Evolutionary conservation across 1,140 invertebrate genomes (phyloP).

Genomic region (Prorops nasuta): DNA sequence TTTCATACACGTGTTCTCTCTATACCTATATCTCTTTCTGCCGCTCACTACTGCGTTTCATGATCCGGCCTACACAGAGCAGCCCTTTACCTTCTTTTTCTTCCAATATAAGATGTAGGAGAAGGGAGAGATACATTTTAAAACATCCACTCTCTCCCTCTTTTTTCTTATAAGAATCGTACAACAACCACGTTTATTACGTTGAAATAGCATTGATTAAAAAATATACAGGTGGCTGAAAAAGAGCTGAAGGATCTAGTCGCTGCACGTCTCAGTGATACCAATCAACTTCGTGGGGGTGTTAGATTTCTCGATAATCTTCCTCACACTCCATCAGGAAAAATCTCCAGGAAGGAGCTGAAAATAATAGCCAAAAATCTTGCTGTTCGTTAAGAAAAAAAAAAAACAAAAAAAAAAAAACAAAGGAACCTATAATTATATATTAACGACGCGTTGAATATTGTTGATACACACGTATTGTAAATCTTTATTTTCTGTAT

Average conservation of each 20-base stretch:
- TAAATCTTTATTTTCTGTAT: too few species aligned
- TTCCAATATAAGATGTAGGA: too few species aligned
- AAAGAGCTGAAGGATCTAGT: constrained; percentile 29
- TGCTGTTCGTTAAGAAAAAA: too few species aligned
- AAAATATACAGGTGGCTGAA: constrained; percentile 25
- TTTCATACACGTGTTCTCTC: neutral
- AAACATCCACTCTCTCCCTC: neutral
- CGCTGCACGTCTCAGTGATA: constrained; percentile 18
- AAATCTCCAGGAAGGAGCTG: constrained; percentile 45
- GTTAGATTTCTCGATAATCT: constrained; percentile 55
- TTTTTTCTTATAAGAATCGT: neutral
- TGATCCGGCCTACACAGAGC: too few species aligned
- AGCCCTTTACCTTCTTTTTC: too few species aligned
- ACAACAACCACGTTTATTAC: neutral
- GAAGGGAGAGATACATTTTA: neutral
- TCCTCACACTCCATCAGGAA: constrained; percentile 54
- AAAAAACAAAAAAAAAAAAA: too few species aligned
- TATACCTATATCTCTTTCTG: neutral
- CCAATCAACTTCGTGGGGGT: constrained; percentile 45
- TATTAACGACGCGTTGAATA: too few species aligned
- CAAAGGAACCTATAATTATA: too few species aligned
- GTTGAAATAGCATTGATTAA: neutral
- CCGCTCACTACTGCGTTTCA: too few species aligned
- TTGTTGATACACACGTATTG: too few species aligned
- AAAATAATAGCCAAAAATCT: constrained; percentile 23